Percentiles rank a stretch among this genome's conserved stretches.
Conservation (phyloP, 2,113 vertebrate genomes). For the Xiphorhynchus elegans region DNA sequence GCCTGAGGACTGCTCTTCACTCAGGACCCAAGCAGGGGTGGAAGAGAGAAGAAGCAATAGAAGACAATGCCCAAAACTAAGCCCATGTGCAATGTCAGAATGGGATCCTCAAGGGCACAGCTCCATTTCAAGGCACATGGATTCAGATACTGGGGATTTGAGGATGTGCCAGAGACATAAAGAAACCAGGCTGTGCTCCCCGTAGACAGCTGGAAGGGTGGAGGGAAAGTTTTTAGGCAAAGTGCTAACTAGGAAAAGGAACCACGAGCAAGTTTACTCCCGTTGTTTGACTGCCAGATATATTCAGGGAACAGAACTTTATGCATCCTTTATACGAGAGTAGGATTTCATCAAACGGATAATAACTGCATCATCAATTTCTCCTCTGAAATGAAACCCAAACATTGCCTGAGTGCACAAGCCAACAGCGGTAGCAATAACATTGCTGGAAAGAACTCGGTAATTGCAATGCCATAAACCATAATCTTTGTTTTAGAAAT, state of each 20-base stretch:
- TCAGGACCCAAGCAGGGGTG: not conserved
- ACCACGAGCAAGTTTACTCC: not conserved
- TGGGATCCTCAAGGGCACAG: not conserved
- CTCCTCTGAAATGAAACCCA: constrained; percentile 43
- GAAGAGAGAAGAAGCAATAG: not conserved
- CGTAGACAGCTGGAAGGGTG: not conserved
- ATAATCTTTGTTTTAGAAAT: constrained; percentile 62
- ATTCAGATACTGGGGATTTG: not conserved
- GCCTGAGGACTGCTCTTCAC: not conserved
- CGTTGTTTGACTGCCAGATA: not conserved
- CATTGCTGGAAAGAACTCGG: constrained; percentile 2
- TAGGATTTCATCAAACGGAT: constrained; percentile 38
- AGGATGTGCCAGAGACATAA: not conserved
- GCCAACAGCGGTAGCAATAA: constrained; percentile 26
- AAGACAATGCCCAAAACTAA: not conserved
- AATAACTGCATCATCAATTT: constrained; percentile 55
- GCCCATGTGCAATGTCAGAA: not conserved
- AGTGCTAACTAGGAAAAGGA: constrained; percentile 1
- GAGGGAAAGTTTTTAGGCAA: not conserved
- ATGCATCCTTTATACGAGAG: not conserved
- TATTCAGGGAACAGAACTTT: constrained; percentile 21
- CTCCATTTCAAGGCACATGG: not conserved
- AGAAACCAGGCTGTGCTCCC: not conserved
- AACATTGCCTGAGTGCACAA: constrained; percentile 33
- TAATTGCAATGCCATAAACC: constrained; percentile 43